Conservation (phyloP, 1,140 invertebrate species). For the Monochamus saltuarius region DNA sequence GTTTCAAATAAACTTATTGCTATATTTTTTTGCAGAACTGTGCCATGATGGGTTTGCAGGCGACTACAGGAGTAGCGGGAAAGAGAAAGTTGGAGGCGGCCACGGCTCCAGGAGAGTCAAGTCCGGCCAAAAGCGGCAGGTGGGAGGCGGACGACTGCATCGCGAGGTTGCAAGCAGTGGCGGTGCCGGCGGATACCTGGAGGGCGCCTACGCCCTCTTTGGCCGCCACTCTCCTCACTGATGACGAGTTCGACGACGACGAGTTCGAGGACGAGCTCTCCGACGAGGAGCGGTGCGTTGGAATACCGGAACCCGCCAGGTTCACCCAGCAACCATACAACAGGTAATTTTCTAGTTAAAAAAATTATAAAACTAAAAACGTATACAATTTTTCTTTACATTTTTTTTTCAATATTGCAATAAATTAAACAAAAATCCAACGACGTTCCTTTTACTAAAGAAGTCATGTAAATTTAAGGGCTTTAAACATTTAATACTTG, state of each 20-base stretch:
- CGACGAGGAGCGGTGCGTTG: conserved; percentile 48
- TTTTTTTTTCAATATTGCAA: no score
- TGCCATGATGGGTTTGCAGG: conserved; percentile 77
- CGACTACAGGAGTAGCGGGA: conserved; percentile 62
- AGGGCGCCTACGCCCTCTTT: conserved; percentile 53
- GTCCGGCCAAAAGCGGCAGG: conserved; percentile 54
- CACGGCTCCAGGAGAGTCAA: conserved; percentile 43
- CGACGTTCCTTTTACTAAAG: no score
- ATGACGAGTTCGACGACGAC: conserved; percentile 56
- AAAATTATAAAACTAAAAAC: background rate
- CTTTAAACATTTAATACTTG: no score
- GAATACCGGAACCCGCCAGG: conserved; percentile 41
- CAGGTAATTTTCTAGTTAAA: conserved; percentile 15
- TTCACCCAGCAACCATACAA: conserved; percentile 38
- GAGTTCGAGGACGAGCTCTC: conserved; percentile 59
- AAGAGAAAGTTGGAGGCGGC: conserved; percentile 61
- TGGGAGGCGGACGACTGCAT: conserved; percentile 58
- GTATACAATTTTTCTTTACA: no score
- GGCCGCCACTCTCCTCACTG: conserved; percentile 55
- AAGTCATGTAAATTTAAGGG: no score
- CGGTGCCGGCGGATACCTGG: conserved; percentile 56
- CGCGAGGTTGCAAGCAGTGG: conserved; percentile 56
- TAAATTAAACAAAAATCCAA: no score
- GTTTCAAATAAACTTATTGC: background rate
- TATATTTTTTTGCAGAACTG: conserved; percentile 61